Evolutionary conservation across 2,113 vertebrate species (phyloP), one percentile per base, ranked within the genome.

Genomic region (Coturnix japonica): DNA sequence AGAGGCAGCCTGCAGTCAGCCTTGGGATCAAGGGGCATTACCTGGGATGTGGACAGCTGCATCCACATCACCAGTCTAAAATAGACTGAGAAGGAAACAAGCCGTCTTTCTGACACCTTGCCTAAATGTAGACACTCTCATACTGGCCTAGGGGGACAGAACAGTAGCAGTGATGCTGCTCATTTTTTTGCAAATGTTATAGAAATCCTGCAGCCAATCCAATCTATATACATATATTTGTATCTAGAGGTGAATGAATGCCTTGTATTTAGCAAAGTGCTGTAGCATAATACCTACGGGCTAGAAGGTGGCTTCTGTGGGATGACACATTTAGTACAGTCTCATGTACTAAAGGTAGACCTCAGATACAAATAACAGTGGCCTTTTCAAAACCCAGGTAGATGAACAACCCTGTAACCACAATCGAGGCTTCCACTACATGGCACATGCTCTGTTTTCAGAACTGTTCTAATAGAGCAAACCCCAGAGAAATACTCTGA

Each of bases 131-230:
- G 51, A 31, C 9, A 33, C 23, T 60, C n/a, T 73, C 41, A 15
- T 0, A 2, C 9, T 11, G 5, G 26, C 47, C 20, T 60, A 59
- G 47, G 26, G 26, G 21, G 47, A 76, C 0, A 0, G 54, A 80
- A 60, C 35, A 76, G 80, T 64, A 93, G 76, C 47, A 33, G 72
- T 1, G 0, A 4, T 9, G 18, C 21, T 65, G n/a, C 53, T 81
- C 28, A 2, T 7, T 31, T 41, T 79, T 93, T 93, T 61, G 30
- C 1, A 1, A 91, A 51, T 22, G 43, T n/a, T 74, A 75, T 49
- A 65, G 14, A 81, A 92, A 89, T 57, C 35, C 71, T 85, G 20
- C 54, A 8, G 43, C 35, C 47, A 81, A 63, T 21, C 14, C 2
- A 67, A 53, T n/a, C 28, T 28, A 64, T 35, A 2, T 16, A 43